These are phyloP conservation scores for Cepaea hortensis DNA, from an alignment of 2,888 invertebrate species.

Conservation along the genomic window DNA sequence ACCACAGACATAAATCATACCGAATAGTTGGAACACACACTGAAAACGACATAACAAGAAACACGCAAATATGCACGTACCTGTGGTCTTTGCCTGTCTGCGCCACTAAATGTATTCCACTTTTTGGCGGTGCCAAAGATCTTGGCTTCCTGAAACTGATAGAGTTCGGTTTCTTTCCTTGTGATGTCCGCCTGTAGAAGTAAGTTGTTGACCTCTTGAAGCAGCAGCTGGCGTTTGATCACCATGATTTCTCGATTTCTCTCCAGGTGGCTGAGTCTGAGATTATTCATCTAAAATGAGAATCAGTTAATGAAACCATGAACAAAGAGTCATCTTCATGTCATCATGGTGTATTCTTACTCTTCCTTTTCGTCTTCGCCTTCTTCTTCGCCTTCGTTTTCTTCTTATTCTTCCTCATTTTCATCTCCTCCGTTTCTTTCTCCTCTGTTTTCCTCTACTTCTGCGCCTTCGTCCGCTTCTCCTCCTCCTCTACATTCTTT, in stretches of 20 bases:
- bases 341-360: neutral
- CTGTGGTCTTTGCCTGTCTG: constrained; percentile 54
- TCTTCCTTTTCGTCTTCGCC: neutral
- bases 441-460: neutral
- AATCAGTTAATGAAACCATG: neutral
- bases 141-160: constrained; percentile 66
- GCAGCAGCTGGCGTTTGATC: constrained; percentile 72
- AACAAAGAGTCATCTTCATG: neutral
- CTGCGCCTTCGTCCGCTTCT: neutral
- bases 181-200: constrained; percentile 72
- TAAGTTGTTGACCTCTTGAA: constrained; percentile 73
- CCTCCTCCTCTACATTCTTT: neutral
- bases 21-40: neutral
- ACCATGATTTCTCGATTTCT: constrained; percentile 73
- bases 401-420: neutral
- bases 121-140: constrained; percentile 62
- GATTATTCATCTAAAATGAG: constrained; percentile 67
- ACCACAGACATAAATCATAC: neutral
- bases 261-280: constrained; percentile 71
- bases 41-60: neutral
- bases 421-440: neutral
- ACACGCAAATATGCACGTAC: constrained; percentile 27
- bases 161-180: constrained; percentile 68
- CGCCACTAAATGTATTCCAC: constrained; percentile 71
- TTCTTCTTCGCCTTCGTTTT: neutral